A percentile compares a stretch with the other conserved stretches of the same genome.
These are phyloP conservation scores for Porites australiensis DNA, from an alignment of 64 coral and sea anemone species.

Conservation along the genomic window DNA sequence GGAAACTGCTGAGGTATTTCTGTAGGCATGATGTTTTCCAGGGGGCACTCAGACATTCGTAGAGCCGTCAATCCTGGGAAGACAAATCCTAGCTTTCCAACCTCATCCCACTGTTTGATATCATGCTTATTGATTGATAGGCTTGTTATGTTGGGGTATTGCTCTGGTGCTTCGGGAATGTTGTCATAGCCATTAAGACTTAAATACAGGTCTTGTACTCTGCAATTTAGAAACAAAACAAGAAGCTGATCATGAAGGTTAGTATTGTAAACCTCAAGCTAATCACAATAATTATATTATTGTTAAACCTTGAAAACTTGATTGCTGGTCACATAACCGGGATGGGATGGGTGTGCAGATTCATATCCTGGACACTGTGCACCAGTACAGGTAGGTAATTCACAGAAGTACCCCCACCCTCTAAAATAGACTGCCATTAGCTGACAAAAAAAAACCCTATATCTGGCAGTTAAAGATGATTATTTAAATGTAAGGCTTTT, in stretches of 20 bases:
- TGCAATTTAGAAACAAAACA: not conserved
- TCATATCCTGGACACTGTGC: too few species aligned
- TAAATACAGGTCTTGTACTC: slow-evolving; percentile 76
- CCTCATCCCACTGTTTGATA: slow-evolving; percentile 79
- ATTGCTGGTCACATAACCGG: too few species aligned
- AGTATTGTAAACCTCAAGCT: too few species aligned
- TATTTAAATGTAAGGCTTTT: too few species aligned
- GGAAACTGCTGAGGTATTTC: slow-evolving; percentile 58
- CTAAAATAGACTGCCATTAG: too few species aligned
- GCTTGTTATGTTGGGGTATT: slow-evolving; percentile 67
- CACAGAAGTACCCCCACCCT: too few species aligned
- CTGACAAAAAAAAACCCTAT: too few species aligned
- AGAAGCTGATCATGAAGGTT: not conserved
- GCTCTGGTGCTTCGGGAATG: slow-evolving; percentile 51
- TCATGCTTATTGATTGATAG: slow-evolving; percentile 80
- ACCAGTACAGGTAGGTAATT: too few species aligned
- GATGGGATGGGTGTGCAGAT: too few species aligned
- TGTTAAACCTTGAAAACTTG: too few species aligned
- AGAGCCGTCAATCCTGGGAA: slow-evolving; percentile 77
- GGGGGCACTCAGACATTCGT: slow-evolving; percentile 79
- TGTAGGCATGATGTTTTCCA: slow-evolving; percentile 48
- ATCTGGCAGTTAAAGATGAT: too few species aligned
- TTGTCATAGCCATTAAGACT: slow-evolving; percentile 88
- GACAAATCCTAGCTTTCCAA: slow-evolving; percentile 74
- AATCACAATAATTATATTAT: too few species aligned